A percentile compares a stretch with the other conserved stretches of the same genome.
Evolutionary conservation across 2,797 vertebrate genomes (phyloP).

Genomic region (Anabacerthia variegaticeps): DNA sequence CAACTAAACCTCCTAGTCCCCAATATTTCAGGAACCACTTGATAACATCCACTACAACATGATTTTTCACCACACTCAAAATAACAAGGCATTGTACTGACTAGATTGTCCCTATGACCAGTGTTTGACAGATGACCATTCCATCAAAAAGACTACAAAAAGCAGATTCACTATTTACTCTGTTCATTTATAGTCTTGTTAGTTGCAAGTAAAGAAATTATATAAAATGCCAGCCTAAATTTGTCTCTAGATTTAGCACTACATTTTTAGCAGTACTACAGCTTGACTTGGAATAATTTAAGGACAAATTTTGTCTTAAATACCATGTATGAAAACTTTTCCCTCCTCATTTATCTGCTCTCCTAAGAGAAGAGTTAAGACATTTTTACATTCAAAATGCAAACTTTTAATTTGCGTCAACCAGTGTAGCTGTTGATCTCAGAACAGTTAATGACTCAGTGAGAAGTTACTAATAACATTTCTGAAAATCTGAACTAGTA

Average conservation of each 20-base stretch:
- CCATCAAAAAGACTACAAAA: background rate
- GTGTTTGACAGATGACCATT: background rate
- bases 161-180: background rate
- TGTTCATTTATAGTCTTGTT: background rate
- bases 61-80: background rate
- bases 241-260: background rate
- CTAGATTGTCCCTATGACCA: background rate
- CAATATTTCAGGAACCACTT: background rate
- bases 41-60: background rate
- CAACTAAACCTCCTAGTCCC: background rate
- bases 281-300: background rate
- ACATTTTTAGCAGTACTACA: background rate
- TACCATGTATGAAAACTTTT: background rate
- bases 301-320: background rate
- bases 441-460: background rate
- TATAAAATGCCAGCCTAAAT: background rate
- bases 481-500: background rate
- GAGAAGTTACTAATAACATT: background rate
- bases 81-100: background rate
- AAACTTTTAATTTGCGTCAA: background rate
- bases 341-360: background rate
- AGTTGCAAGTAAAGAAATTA: background rate
- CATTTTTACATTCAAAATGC: background rate
- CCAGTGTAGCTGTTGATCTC: background rate
- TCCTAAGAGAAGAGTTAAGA: background rate